Percentiles rank a stretch among this genome's conserved stretches.
phyloP scores from a whole-genome alignment of 2,888 invertebrate species.

The Papilio gigon region DNA sequence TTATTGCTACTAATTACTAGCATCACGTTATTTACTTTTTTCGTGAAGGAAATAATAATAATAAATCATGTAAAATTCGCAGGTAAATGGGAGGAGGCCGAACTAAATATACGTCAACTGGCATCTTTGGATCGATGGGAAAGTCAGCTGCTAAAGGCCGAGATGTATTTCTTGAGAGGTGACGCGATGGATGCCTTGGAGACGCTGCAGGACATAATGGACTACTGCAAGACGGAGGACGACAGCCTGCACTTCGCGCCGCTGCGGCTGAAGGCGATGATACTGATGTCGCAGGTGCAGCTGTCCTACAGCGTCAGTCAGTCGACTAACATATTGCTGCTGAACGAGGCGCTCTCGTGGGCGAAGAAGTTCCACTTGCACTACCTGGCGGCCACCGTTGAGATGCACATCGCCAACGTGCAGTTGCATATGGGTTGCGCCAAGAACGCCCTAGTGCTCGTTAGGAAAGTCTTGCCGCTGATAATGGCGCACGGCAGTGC shows the following conservation, averaged over 20 bases:
- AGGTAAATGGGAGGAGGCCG: constrained; percentile 87
- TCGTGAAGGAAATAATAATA: no score
- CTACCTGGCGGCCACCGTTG: constrained; percentile 87
- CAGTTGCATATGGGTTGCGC: constrained; percentile 89
- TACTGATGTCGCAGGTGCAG: constrained; percentile 85
- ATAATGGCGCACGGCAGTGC: constrained; percentile 91
- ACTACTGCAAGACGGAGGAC: constrained; percentile 78
- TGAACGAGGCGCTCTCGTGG: constrained; percentile 88
- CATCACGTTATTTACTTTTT: not conserved
- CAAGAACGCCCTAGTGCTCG: constrained; percentile 87
- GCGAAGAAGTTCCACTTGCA: constrained; percentile 89
- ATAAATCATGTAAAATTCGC: no score
- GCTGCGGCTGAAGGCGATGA: constrained; percentile 85
- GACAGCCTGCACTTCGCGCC: constrained; percentile 80
- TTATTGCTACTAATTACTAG: not conserved
- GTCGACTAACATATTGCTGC: constrained; percentile 79
- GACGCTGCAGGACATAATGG: constrained; percentile 78
- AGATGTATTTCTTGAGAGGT: constrained; percentile 81
- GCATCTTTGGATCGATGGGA: constrained; percentile 86
- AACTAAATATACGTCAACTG: constrained; percentile 86
- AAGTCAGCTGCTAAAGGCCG: constrained; percentile 82
- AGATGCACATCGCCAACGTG: constrained; percentile 90
- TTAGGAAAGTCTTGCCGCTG: constrained; percentile 86
- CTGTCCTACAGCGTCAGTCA: constrained; percentile 82
- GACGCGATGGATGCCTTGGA: constrained; percentile 74